These are phyloP conservation scores for Philaenus spumarius DNA, from an alignment of 1,140 invertebrate species.

Conservation along the genomic window DNA sequence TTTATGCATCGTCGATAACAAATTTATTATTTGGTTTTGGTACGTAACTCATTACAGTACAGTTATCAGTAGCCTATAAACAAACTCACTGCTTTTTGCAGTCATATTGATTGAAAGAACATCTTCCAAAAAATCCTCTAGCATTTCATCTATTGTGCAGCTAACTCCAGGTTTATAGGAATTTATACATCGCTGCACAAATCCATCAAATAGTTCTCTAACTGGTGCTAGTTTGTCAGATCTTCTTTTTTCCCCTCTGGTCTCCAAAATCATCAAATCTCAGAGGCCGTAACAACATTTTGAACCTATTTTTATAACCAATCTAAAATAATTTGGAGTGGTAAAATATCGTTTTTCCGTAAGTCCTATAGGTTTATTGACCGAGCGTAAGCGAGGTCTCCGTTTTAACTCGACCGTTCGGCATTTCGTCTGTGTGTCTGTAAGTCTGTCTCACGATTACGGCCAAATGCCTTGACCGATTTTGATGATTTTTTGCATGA, in stretches of 20 bases:
- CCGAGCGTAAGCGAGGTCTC: too few relatives aligned
- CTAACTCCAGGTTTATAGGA: too few relatives aligned
- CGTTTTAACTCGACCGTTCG: too few relatives aligned
- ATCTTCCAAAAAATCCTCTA: too few relatives aligned
- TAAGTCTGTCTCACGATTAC: too few relatives aligned
- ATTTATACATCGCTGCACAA: too few relatives aligned
- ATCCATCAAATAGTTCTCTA: conserved; percentile 17
- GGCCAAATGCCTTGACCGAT: too few relatives aligned
- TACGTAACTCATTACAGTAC: conserved; percentile 25
- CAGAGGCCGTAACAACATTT: conserved; percentile 2
- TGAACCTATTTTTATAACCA: conserved; percentile 1
- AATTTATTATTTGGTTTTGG: conserved; percentile 24
- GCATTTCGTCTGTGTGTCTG: too few relatives aligned
- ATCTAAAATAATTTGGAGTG: conserved; percentile 9
- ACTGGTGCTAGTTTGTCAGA: conserved; percentile 35
- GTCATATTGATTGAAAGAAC: conserved; percentile 10
- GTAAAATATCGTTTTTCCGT: conserved; percentile 1
- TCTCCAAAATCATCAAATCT: conserved; percentile 34
- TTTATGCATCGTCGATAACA: conserved; percentile 21
- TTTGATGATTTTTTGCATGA: too few relatives aligned
- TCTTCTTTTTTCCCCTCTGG: conserved; percentile 27
- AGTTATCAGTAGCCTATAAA: conserved; percentile 19
- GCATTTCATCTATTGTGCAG: too few relatives aligned
- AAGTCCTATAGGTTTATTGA: conserved; percentile 33
- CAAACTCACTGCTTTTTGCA: conserved; percentile 12